These are phyloP conservation scores for Montipora foliosa DNA, from an alignment of 64 coral and sea anemone species.

Conservation along the genomic window DNA sequence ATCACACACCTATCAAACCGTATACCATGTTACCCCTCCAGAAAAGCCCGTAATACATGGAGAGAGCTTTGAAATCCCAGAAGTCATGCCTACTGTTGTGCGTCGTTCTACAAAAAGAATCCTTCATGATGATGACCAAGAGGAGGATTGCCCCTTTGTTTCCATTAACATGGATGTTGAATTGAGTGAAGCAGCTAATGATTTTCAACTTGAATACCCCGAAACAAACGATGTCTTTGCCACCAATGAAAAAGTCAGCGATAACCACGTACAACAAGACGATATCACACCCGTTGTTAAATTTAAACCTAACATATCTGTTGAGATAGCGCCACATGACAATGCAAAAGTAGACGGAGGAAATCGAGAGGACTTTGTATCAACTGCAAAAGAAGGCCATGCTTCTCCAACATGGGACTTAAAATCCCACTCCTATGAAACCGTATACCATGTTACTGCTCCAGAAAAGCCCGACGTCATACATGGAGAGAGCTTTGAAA, in stretches of 20 bases:
- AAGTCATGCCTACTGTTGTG: not conserved
- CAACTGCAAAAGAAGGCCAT: not conserved
- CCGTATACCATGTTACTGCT: not conserved
- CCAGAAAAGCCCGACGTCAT: not conserved
- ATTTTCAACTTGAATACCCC: slow-evolving; percentile 22
- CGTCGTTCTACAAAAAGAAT: slow-evolving; percentile 1
- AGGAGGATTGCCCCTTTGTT: not conserved
- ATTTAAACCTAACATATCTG: not conserved
- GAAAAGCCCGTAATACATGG: not conserved
- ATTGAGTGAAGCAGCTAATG: not conserved
- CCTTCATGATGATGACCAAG: not conserved
- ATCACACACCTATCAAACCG: slow-evolving; percentile 4
- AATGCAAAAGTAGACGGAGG: not conserved
- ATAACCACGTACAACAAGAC: slow-evolving; percentile 3
- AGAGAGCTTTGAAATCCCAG: not conserved
- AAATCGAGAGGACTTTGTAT: not conserved
- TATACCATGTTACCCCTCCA: not conserved
- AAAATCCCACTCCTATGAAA: slow-evolving; percentile 3
- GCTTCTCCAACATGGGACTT: slow-evolving; percentile 7
- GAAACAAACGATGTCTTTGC: not conserved
- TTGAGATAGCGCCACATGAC: not conserved
- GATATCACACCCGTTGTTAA: not conserved
- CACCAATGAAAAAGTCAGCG: not conserved
- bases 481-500: not conserved
- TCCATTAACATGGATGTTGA: not conserved